Base-by-base conservation (phyloP, 2,888 invertebrate species). In the Frankliniella fusca region DNA sequence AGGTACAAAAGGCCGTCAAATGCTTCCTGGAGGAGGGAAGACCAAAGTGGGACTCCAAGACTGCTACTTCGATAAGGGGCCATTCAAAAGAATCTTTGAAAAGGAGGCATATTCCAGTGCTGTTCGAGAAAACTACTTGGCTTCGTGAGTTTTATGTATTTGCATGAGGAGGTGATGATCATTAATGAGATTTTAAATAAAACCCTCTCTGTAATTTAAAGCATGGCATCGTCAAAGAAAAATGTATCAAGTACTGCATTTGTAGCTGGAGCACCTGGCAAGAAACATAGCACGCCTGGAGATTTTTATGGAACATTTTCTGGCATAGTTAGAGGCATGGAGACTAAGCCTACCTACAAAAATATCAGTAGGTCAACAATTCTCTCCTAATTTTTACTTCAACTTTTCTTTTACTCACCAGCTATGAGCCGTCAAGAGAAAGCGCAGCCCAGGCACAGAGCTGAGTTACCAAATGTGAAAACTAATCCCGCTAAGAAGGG, bases 301-400 rank as follows among this genome's bases (percentile, higher is more conserved):
- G 91, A 91, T 85, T 89, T 88, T 85, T 89, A 88, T 84, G 91
- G 91, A 20, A 90, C 90, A 80, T 85, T 91, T 87, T 85, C 85
- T 18, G 84, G 82, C 15, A 84, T 84, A 81, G 84, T 85, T 80
- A 83, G 84, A 83, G 84, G 86, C 86, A 83, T 18, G 10, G 28
- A 0, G 80, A 54, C 23, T 23, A 70, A 0, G 5, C 11, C 7
- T 81, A 3, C 38, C 38, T 38, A 38, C 3, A 38, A 5, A 38
- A 38, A 38, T 38, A 48, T 50, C 49, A 3, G 8, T 27, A 61
- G n/a, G 80, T 49, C 10, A 65, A 82, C n/a, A 82, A 5, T 38
- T 38, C 38, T 38, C n/a, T 38, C 38, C 2, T 38, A 3, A 38
- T 49, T 15, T 9, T 3, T 18, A 9, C 12, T 28, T 3, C 49